Conservation (phyloP, 2,888 invertebrate species). For the Dorcus hopei region DNA sequence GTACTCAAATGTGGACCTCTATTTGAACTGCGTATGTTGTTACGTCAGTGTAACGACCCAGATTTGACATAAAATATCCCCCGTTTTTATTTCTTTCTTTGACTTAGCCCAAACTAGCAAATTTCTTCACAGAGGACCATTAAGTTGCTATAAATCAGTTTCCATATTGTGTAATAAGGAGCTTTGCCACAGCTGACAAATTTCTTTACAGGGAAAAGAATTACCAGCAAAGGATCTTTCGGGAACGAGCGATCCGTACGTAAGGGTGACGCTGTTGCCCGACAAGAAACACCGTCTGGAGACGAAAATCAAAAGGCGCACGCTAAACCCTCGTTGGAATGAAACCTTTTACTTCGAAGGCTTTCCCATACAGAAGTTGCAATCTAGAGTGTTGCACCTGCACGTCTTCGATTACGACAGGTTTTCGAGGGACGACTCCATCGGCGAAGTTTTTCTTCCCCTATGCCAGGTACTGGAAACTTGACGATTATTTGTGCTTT, state of each 20-base stretch:
- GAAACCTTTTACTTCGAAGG: constrained; percentile 94
- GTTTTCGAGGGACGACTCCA: constrained; percentile 90
- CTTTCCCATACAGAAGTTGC: constrained; percentile 89
- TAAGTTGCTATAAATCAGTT: no score
- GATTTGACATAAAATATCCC: no score
- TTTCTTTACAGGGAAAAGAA: constrained; percentile 75
- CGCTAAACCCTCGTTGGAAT: constrained; percentile 89
- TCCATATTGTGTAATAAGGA: no score
- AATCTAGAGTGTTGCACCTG: constrained; percentile 85
- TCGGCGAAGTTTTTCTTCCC: constrained; percentile 89
- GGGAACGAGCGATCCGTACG: constrained; percentile 90
- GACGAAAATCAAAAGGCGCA: constrained; percentile 88
- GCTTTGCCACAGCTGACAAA: no score
- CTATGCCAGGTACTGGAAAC: constrained; percentile 72
- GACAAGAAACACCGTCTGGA: constrained; percentile 90
- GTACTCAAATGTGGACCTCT: no score
- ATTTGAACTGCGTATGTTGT: no score
- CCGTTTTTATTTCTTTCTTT: no score
- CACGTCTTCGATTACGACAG: constrained; percentile 94
- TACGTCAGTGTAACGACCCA: no score
- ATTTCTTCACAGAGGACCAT: constrained; percentile 61
- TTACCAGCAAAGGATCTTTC: constrained; percentile 91
- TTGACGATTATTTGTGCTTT: background rate
- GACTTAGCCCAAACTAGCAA: no score
- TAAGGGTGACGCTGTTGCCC: constrained; percentile 82